Evolutionary conservation across 2,113 vertebrate genomes (phyloP).

Genomic region (Puntigrus tetrazona): DNA sequence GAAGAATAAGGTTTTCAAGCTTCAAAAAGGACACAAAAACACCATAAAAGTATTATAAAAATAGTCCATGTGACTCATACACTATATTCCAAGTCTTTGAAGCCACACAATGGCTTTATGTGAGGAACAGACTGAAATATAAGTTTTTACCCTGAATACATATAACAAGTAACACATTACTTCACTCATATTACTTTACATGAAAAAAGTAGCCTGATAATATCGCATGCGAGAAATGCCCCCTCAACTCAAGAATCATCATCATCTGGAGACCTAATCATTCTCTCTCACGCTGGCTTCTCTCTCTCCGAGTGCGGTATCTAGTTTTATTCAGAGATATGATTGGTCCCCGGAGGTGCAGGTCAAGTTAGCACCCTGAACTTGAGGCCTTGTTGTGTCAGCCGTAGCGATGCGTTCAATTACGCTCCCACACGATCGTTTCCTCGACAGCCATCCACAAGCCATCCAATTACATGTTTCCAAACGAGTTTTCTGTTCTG

Average conservation of each 20-base stretch:
- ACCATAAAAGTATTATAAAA: background rate
- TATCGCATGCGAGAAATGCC: background rate
- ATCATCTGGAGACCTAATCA: background rate
- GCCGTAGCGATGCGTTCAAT: conserved; percentile 41
- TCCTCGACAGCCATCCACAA: conserved; percentile 54
- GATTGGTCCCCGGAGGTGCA: conserved; percentile 1
- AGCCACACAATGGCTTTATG: background rate
- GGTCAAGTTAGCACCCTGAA: conserved; percentile 24
- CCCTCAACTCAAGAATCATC: background rate
- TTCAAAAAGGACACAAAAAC: conserved; percentile 12
- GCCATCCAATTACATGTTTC: conserved; percentile 58
- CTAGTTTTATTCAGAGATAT: conserved; percentile 14
- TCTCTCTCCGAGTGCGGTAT: background rate
- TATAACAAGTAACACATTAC: background rate
- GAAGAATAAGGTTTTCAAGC: background rate
- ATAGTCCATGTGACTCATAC: background rate
- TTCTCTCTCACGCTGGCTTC: background rate
- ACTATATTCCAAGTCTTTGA: background rate
- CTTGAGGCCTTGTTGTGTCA: conserved; percentile 13
- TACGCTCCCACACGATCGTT: conserved; percentile 44
- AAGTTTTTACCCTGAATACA: background rate
- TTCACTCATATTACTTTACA: background rate
- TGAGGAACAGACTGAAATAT: background rate
- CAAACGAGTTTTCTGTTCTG: conserved; percentile 39
- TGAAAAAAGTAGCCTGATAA: background rate